Evolutionary conservation across 2,888 invertebrate genomes (phyloP), one percentile per base, ranked within the genome.

Genomic region (Colletes collaris): DNA sequence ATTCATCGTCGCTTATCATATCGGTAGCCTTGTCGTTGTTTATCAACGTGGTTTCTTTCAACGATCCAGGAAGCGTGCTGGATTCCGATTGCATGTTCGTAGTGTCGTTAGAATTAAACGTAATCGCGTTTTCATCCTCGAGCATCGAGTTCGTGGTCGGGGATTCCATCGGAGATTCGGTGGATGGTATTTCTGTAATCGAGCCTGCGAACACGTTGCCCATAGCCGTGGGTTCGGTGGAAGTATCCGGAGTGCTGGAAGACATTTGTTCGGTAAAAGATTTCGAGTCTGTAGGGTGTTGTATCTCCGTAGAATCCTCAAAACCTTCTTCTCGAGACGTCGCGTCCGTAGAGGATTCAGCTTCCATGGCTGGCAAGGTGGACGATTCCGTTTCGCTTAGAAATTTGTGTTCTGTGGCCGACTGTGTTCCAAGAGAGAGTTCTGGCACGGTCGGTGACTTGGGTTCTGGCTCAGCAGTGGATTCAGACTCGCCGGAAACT

Each of bases 211-310:
- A 76, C 7, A 60, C 27, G 4, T 87, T 91, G 49, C 56, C 60
- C 0, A 7, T 8, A 87, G 91, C 81, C 74, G 83, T 82, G 8
- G 56, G 37, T 52, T 71, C 80, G 1, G 46, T 53, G 16, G 81
- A 50, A 6, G 79, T 40, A 37, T 84, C 86, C 44, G 72, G 70
- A 52, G 83, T 84, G 40, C 76, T 83, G 68, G 63, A 19, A 35
- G 82, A 72, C 74, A 84, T 82, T 87, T 68, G 89, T 81, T 90
- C 89, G 44, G 87, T 79, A 40, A 84, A 79, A 81, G 86, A 93
- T 91, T 74, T 79, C 7, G 87, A 65, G 65, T 85, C 79, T 16
- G 82, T 62, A n/a, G 79, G 67, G 7, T 83, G 79, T 79, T 83
- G 56, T 7, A 79, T 56, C 63, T 86, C 87, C 37, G 78, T 71